These are phyloP conservation scores for Melospiza melodia DNA, from an alignment of 2,113 vertebrate species.

Conservation along the genomic window DNA sequence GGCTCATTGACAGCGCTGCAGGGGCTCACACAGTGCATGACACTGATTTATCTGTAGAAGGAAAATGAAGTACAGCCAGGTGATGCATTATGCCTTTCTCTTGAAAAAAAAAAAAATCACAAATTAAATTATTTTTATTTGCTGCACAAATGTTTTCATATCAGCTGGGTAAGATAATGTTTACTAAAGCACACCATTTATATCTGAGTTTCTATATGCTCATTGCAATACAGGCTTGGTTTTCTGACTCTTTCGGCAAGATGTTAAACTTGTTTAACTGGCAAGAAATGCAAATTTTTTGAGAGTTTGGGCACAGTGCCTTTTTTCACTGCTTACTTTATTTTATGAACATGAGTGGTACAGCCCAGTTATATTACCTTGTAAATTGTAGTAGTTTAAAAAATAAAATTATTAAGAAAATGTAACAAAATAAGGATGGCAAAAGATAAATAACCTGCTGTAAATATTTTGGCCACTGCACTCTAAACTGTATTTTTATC, in stretches of 20 bases:
- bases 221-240: not conserved
- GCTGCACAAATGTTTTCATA: not conserved
- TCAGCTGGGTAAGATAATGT: not conserved
- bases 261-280: not conserved
- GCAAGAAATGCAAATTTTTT: not conserved
- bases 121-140: not conserved
- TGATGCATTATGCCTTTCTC: not conserved
- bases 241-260: not conserved
- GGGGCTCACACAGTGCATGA: not conserved
- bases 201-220: not conserved
- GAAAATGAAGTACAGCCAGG: not conserved
- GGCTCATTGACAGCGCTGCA: not conserved
- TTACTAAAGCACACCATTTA: not conserved
- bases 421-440: not conserved
- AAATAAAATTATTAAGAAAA: not conserved
- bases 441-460: not conserved
- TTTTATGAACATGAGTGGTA: not conserved
- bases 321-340: not conserved
- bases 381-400: not conserved
- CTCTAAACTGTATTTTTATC: not conserved
- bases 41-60: not conserved
- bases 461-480: not conserved
- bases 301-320: not conserved
- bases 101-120: not conserved
- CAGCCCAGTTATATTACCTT: not conserved